Evolutionary conservation across 2,888 invertebrate species (phyloP).

Genomic region (Metopia argyrocephala): DNA sequence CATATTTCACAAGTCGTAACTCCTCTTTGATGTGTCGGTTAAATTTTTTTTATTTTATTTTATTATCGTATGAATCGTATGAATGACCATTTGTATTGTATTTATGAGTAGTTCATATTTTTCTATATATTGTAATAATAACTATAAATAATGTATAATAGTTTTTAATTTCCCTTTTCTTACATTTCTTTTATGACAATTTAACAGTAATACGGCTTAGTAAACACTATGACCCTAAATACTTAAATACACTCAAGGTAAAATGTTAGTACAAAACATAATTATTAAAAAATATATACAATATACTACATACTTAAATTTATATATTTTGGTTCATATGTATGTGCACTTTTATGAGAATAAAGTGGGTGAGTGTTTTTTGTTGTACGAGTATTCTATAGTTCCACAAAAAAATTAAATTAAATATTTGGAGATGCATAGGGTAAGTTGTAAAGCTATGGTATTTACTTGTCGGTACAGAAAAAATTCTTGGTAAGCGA

Average conservation of each 20-base stretch:
- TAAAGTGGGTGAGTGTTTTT: no score
- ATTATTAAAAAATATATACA: neutral
- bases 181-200: slow-evolving; percentile 13
- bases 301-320: no score
- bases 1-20: slow-evolving; percentile 46
- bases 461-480: no score
- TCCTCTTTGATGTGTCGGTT: slow-evolving; percentile 45
- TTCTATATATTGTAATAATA: neutral
- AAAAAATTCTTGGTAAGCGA: no score
- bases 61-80: neutral
- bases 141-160: neutral
- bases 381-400: no score
- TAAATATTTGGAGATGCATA: no score
- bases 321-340: no score
- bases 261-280: slow-evolving; percentile 41
- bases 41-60: neutral
- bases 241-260: slow-evolving; percentile 21
- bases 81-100: neutral
- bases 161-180: slow-evolving; percentile 9
- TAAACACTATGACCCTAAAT: slow-evolving; percentile 45
- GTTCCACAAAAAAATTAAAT: no score
- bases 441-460: no score
- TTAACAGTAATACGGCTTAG: slow-evolving; percentile 23
- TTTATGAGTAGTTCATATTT: neutral
- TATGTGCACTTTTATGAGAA: no score